Evolutionary conservation across 2,113 vertebrate species (phyloP), one percentile per base, ranked within the genome.

Genomic region (Notarius lentiginosus): DNA sequence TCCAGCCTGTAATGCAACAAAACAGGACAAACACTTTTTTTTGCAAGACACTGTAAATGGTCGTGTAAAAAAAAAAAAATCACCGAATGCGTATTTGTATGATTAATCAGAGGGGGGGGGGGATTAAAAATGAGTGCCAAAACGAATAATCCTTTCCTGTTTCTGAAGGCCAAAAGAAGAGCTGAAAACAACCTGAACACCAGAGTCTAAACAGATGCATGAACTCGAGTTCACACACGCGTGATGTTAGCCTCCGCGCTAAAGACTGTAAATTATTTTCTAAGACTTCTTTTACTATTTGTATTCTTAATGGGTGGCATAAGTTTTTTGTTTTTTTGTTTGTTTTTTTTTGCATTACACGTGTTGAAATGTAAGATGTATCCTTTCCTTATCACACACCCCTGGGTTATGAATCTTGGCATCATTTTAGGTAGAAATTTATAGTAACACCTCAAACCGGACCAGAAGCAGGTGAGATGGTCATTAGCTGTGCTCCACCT

Each of bases 121-220:
- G 10, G 27, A 2, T 22, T 70, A 6, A 30, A 22, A 2, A 22
- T 8, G 20, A 5, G 1, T 47, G 41, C 11, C 2, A 1, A 9
- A 34, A n/a, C 24, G 55, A 75, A 47, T 58, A 12, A 14, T 63
- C 77, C 56, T 90, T 60, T 90, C 87, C 83, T 65, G 89, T 41
- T 89, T 90, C 86, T 79, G 15, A 90, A 96, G 94, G 93, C 92
- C 95, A 91, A 96, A 95, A 92, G 94, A 96, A 68, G 95, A 96
- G 18, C 87, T 93, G 86, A 95, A 95, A 87, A 90, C 93, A 1
- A 93, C 94, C 53, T 95, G 94, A 95, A 80, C 73, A 84, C 56
- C 20, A 7, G 14, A 60, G 76, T 86, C 22, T 27, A 49, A 51
- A 70, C 51, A 58, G 72, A 86, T 85, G 85, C 85, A 84, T 86